Evolutionary conservation across 2,888 invertebrate genomes (phyloP).

Genomic region (Globia sparganii): DNA sequence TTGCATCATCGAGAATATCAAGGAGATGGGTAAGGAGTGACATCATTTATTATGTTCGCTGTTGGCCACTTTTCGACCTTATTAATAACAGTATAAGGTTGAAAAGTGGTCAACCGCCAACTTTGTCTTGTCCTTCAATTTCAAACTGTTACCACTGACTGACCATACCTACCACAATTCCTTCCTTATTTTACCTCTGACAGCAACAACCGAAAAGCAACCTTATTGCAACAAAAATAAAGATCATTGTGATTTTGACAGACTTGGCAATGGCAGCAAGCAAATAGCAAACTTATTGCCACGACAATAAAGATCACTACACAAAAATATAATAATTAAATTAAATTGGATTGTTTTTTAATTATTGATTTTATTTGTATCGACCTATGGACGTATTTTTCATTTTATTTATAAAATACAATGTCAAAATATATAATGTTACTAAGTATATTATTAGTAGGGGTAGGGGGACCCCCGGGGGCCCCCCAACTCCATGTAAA

Average conservation of each 20-base stretch:
- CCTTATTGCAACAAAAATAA: background rate
- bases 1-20: constrained; percentile 52
- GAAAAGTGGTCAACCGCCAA: background rate
- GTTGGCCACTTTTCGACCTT: background rate
- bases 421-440: too few relatives aligned
- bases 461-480: too few relatives aligned
- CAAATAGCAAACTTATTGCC: background rate
- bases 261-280: background rate
- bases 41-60: too few relatives aligned
- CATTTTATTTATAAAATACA: too few relatives aligned
- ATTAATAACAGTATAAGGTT: fast-evolving
- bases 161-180: background rate
- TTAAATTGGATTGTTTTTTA: too few relatives aligned
- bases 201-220: background rate
- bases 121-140: background rate
- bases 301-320: background rate
- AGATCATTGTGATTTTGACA: background rate
- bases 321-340: too few relatives aligned
- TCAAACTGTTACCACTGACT: background rate
- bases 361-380: too few relatives aligned
- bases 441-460: too few relatives aligned
- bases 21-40: constrained; percentile 36
- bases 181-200: background rate
- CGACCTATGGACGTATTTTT: too few relatives aligned
- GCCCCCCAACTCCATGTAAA: too few relatives aligned